A percentile compares a stretch with the other conserved stretches of the same genome.
Conservation (phyloP, 2,797 vertebrate species). For the Gymnodraco acuticeps region DNA sequence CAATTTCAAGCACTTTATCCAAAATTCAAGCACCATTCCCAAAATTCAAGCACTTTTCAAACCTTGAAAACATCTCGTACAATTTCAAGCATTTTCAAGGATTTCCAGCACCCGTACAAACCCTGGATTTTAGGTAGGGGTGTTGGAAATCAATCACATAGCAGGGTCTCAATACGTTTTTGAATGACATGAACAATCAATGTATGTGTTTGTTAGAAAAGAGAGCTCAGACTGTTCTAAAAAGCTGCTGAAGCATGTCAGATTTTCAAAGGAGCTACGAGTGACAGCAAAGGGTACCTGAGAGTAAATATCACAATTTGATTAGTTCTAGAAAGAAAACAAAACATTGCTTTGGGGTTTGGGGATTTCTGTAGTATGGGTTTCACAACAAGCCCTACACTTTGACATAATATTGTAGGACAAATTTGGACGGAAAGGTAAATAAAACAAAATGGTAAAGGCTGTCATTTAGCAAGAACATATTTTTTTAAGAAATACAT, state of each 20-base stretch:
- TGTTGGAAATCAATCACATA: constrained; percentile 17
- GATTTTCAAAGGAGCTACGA: neutral
- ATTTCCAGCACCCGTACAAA: too few relatives aligned
- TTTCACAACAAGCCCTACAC: neutral
- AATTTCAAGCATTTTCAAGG: too few relatives aligned
- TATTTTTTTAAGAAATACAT: neutral
- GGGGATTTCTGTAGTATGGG: neutral
- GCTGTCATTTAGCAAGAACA: neutral
- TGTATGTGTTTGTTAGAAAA: constrained; percentile 16
- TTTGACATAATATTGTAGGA: neutral
- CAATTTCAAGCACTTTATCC: too few relatives aligned
- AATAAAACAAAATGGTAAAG: neutral
- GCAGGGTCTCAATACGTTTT: constrained; percentile 22
- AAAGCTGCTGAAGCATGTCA: constrained; percentile 2
- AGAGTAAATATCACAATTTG: neutral
- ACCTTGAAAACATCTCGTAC: too few relatives aligned
- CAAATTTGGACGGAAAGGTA: neutral
- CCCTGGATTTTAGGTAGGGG: neutral
- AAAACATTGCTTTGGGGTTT: neutral
- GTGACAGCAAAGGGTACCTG: neutral
- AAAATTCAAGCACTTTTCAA: too few relatives aligned
- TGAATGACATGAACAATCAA: constrained; percentile 17
- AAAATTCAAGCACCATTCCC: too few relatives aligned
- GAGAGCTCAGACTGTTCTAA: constrained; percentile 9
- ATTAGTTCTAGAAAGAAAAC: neutral